Percentiles rank a stretch among this genome's conserved stretches.
Conservation (phyloP, 2,888 invertebrate genomes). For the Sthenelais limicola region DNA sequence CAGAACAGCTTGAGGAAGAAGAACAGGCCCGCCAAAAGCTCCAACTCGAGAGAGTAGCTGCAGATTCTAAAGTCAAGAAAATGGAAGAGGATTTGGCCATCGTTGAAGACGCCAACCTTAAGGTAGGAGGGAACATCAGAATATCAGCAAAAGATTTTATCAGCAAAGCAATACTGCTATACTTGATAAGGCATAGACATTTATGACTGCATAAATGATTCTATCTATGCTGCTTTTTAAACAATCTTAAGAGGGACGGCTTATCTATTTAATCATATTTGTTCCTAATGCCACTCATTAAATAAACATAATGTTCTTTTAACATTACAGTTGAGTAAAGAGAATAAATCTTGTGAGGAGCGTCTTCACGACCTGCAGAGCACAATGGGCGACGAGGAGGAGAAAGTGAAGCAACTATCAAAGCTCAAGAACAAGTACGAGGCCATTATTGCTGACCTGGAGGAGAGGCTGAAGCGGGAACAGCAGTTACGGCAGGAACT, state of each 20-base stretch:
- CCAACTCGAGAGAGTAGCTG: slow-evolving; percentile 94
- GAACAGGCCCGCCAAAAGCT: slow-evolving; percentile 94
- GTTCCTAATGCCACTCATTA: too few relatives aligned
- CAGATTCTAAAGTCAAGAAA: slow-evolving; percentile 95
- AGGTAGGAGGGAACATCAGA: slow-evolving; percentile 72
- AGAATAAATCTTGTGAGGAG: slow-evolving; percentile 96
- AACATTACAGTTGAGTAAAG: slow-evolving; percentile 83
- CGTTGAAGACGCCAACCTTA: slow-evolving; percentile 90
- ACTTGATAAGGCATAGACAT: too few relatives aligned
- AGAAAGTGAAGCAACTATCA: slow-evolving; percentile 80
- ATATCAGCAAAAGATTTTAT: background rate
- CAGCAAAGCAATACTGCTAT: too few relatives aligned
- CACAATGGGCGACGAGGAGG: slow-evolving; percentile 96
- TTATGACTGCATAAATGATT: too few relatives aligned
- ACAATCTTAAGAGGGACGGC: too few relatives aligned
- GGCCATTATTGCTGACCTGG: slow-evolving; percentile 93
- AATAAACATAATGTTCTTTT: background rate
- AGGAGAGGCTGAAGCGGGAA: slow-evolving; percentile 93
- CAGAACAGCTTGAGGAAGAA: slow-evolving; percentile 88
- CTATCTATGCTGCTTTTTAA: too few relatives aligned
- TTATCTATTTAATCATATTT: too few relatives aligned
- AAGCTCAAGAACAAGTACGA: slow-evolving; percentile 97
- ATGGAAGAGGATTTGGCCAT: slow-evolving; percentile 94
- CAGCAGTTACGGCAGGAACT: slow-evolving; percentile 91
- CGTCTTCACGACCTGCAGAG: slow-evolving; percentile 91